These are phyloP conservation scores for Amphipyra tragopoginis DNA, from an alignment of 2,888 invertebrate genomes.

Conservation along the genomic window DNA sequence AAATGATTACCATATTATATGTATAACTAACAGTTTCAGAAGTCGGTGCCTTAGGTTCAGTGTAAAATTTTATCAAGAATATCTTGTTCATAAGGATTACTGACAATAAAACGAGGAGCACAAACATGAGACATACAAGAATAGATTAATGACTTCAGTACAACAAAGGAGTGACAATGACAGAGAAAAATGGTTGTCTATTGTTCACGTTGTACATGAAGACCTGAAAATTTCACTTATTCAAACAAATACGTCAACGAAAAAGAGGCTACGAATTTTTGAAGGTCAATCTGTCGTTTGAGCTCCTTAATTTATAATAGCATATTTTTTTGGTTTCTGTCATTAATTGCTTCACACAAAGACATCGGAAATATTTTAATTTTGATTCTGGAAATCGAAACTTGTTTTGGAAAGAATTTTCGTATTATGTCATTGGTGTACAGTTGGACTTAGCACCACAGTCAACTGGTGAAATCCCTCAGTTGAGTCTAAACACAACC, in stretches of 20 bases:
- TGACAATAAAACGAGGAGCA: conserved; percentile 23
- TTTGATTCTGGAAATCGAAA: no score
- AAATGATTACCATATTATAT: no score
- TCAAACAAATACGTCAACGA: conserved; percentile 12
- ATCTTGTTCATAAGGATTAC: conserved; percentile 1
- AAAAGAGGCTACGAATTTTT: not conserved
- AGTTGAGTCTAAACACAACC: not conserved
- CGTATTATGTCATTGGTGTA: not conserved
- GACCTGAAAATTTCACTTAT: conserved; percentile 36
- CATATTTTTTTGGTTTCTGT: no score
- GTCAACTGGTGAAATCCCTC: not conserved
- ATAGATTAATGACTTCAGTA: conserved; percentile 46
- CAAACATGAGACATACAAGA: conserved; percentile 31
- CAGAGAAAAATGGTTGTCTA: conserved; percentile 51
- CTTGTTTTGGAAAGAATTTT: no score
- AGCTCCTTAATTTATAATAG: no score
- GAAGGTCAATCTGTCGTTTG: not conserved
- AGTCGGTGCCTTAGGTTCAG: no score
- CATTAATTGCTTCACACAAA: no score
- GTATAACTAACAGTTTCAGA: no score
- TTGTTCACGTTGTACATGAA: conserved; percentile 44
- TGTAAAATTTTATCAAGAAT: not conserved
- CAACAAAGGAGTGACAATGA: conserved; percentile 50
- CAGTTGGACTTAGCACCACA: no score
- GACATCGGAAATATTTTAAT: no score